These are phyloP conservation scores for Sclerurus mexicanus DNA, from an alignment of 2,113 vertebrate species.

Conservation along the genomic window DNA sequence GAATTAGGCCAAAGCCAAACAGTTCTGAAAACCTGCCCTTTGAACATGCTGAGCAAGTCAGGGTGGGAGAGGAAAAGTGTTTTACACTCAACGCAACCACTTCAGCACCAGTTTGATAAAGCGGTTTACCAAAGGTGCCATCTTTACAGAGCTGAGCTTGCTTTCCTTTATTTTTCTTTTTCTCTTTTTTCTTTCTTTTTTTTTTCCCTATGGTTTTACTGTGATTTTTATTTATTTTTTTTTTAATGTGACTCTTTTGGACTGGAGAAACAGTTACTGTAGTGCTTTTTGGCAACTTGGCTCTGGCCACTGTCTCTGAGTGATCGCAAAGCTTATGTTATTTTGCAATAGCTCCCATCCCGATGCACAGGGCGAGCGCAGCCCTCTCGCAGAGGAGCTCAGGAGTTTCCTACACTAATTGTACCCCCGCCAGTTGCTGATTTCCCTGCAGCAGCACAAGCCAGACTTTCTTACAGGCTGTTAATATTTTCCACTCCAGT, in stretches of 20 bases:
- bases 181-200: rapidly evolving
- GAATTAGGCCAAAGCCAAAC: neutral
- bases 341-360: conserved; percentile 15
- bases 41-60: neutral
- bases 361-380: neutral
- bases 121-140: neutral
- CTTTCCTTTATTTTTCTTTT: rapidly evolving
- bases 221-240: neutral
- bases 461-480: conserved; percentile 69
- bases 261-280: neutral
- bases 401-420: conserved; percentile 66
- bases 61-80: neutral
- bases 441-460: conserved; percentile 54
- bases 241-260: neutral
- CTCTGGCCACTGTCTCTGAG: neutral
- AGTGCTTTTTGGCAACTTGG: conserved; percentile 55
- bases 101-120: neutral
- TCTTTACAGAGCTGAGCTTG: neutral
- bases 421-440: conserved; percentile 52
- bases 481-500: conserved; percentile 67
- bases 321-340: conserved; percentile 30
- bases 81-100: neutral
- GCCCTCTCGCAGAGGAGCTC: conserved; percentile 1
- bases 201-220: neutral
- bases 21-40: neutral